phyloP scores from a whole-genome alignment of 2,888 invertebrate species.

The Tetragnatha montana region DNA sequence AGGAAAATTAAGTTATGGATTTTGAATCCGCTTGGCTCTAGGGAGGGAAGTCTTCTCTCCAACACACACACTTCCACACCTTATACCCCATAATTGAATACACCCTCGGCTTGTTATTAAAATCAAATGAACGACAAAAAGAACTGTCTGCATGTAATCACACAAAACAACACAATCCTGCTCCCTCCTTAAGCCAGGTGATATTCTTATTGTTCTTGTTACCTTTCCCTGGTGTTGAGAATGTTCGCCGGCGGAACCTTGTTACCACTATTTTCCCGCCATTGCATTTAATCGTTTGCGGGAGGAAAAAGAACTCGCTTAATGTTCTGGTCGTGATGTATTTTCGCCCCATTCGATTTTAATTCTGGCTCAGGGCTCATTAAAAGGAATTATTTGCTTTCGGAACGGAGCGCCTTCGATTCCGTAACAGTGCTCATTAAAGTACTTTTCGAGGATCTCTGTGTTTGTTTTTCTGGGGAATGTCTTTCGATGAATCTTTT shows the following conservation, averaged over 20 bases:
- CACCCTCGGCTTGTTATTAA: background rate
- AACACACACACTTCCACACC: too few species aligned
- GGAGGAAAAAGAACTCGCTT: background rate
- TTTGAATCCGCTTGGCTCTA: background rate
- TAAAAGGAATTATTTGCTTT: conserved; percentile 4
- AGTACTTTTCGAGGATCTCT: background rate
- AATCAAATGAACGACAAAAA: background rate
- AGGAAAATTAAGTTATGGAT: conserved; percentile 4
- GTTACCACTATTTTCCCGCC: background rate
- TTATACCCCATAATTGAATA: background rate
- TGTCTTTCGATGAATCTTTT: background rate
- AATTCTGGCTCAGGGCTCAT: background rate
- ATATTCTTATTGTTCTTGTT: conserved; percentile 1
- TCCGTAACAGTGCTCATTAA: background rate
- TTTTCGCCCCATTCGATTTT: conserved; percentile 1
- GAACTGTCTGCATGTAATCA: background rate
- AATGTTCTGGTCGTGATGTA: conserved; percentile 14
- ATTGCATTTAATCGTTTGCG: background rate
- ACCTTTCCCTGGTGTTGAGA: background rate
- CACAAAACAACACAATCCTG: background rate
- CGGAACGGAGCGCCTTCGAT: background rate
- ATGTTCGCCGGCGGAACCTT: background rate
- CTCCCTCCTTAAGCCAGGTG: background rate
- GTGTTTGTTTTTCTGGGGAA: background rate
- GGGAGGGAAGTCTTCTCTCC: background rate